A percentile compares a stretch with the other conserved stretches of the same genome.
Evolutionary conservation across 2,113 vertebrate genomes (phyloP).

Genomic region (Centropristis striata): DNA sequence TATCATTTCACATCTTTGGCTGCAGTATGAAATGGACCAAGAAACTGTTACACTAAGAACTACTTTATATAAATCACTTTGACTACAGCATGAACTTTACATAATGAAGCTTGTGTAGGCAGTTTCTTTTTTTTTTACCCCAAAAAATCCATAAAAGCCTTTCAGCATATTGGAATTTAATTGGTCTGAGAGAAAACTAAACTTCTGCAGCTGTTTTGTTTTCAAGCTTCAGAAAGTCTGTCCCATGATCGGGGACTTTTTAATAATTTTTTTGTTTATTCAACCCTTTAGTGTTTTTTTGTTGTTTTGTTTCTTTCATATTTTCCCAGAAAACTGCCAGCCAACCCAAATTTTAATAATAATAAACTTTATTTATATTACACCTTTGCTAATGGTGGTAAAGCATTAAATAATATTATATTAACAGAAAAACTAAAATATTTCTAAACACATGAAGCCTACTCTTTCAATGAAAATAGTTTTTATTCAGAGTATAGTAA

Average conservation of each 20-base stretch:
- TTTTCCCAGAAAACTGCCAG: too few species aligned
- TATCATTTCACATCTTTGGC: neutral
- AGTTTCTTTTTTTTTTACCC: too few species aligned
- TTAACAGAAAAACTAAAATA: neutral
- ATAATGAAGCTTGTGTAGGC: too few species aligned
- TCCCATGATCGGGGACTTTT: too few species aligned
- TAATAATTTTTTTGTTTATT: too few species aligned
- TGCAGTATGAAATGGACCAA: neutral
- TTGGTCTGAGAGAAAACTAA: too few species aligned
- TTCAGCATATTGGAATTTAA: too few species aligned
- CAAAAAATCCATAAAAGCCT: too few species aligned
- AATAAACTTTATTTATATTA: neutral
- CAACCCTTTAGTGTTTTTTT: too few species aligned
- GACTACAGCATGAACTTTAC: neutral
- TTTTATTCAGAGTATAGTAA: neutral
- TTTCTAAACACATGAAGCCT: neutral
- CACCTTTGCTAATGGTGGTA: neutral
- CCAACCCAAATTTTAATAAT: neutral
- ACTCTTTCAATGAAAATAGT: neutral
- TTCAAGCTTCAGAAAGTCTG: too few species aligned
- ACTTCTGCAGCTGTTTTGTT: too few species aligned
- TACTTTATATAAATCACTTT: neutral
- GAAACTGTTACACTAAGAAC: neutral
- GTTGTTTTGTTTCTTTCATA: too few species aligned
- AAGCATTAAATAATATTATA: neutral